Percentiles rank a stretch among this genome's conserved stretches.
Conservation (phyloP, 2,113 vertebrate species). For the Xiphias gladius region DNA sequence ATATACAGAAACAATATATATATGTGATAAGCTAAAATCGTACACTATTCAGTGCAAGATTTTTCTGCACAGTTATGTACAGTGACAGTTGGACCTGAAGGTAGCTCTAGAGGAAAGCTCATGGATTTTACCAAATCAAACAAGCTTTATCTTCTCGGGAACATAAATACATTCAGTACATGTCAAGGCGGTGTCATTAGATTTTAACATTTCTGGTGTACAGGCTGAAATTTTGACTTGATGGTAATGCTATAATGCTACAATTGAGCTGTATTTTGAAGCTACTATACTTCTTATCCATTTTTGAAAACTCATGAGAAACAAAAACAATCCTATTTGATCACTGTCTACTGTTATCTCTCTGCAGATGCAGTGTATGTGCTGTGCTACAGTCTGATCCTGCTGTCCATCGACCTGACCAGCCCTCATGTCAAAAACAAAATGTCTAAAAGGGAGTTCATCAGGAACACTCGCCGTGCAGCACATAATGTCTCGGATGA, state of each 20-base stretch:
- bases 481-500: slow-evolving; percentile 98
- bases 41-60: background rate
- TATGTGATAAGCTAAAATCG: background rate
- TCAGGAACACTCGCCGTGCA: slow-evolving; percentile 95
- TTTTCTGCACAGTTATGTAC: background rate
- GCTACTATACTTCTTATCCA: background rate
- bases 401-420: slow-evolving; percentile 97
- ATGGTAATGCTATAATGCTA: background rate
- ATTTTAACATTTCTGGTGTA: background rate
- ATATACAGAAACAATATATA: background rate
- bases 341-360: background rate
- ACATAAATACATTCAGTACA: background rate
- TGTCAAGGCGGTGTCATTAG: background rate
- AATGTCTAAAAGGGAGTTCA: slow-evolving; percentile 99
- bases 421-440: slow-evolving; percentile 99
- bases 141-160: background rate
- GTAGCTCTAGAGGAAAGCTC: slow-evolving; percentile 28
- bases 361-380: slow-evolving; percentile 95
- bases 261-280: background rate
- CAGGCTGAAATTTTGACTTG: background rate
- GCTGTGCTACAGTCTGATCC: slow-evolving; percentile 98
- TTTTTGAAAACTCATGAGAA: too few species aligned
- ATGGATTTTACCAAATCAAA: background rate
- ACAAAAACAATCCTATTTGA: background rate
- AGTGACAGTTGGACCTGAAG: background rate